A percentile compares a stretch with the other conserved stretches of the same genome.
Evolutionary conservation across 1,140 invertebrate species (phyloP).

Genomic region (Palaemon carinicauda): DNA sequence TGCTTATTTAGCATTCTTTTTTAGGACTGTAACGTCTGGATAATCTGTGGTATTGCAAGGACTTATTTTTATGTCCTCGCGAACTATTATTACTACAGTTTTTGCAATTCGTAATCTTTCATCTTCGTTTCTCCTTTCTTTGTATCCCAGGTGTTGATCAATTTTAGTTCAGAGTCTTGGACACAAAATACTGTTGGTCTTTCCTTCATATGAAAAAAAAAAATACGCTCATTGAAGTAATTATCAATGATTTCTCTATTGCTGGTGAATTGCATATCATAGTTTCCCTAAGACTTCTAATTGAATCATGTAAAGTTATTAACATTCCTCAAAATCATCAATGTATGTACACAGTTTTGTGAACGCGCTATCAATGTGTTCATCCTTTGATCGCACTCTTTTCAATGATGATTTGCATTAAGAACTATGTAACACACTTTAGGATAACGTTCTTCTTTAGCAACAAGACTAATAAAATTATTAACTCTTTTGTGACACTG

Average conservation of each 20-base stretch:
- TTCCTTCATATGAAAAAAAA: neutral
- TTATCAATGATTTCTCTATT: neutral
- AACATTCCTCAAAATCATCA: too few relatives aligned
- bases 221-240: neutral
- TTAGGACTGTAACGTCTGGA: neutral
- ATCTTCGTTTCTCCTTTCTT: neutral
- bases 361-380: too few relatives aligned
- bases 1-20: conserved; percentile 12
- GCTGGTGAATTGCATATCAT: neutral
- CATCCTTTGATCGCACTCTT: too few relatives aligned
- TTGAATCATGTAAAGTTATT: too few relatives aligned
- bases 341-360: too few relatives aligned
- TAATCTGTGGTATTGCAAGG: conserved; percentile 20
- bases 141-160: conserved; percentile 24
- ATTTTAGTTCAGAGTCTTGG: conserved; percentile 14
- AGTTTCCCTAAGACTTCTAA: too few relatives aligned
- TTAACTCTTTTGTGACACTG: too few relatives aligned
- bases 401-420: too few relatives aligned
- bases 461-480: too few relatives aligned
- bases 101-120: conserved; percentile 20
- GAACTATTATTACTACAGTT: conserved; percentile 10
- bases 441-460: neutral
- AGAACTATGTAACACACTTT: neutral
- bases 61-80: conserved; percentile 9
- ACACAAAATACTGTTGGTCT: conserved; percentile 8